A percentile compares a stretch with the other conserved stretches of the same genome.
Conservation (phyloP, 2,113 vertebrate species). For the Stictonetta naevosa region DNA sequence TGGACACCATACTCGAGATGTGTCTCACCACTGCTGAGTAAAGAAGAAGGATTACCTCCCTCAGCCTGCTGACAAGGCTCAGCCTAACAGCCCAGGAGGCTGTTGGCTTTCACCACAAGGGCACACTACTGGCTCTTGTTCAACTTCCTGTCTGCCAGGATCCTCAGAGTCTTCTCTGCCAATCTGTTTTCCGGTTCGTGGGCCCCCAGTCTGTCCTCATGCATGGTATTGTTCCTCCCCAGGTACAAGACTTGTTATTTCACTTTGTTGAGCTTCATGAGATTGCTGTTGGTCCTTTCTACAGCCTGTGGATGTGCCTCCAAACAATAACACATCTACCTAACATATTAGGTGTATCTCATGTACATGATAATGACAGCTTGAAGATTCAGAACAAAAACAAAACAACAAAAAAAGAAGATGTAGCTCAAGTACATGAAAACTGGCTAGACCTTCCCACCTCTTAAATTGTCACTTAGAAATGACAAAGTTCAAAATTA, state of each 20-base stretch:
- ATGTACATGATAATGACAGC: neutral
- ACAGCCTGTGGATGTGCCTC: neutral
- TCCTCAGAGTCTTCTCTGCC: neutral
- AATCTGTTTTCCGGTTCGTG: neutral
- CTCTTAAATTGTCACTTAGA: neutral
- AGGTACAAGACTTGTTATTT: neutral
- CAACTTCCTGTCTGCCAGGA: neutral
- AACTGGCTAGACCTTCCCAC: neutral
- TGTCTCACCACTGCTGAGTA: neutral
- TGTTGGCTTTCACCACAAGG: neutral
- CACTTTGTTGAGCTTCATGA: neutral
- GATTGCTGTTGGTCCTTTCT: neutral
- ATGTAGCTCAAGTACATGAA: neutral
- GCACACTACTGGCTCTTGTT: neutral
- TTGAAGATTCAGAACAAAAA: neutral
- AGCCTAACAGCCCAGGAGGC: neutral
- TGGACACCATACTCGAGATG: neutral
- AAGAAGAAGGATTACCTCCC: neutral
- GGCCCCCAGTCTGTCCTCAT: neutral
- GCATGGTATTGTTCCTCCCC: neutral
- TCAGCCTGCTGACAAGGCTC: neutral
- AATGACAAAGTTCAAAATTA: neutral
- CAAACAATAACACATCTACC: neutral
- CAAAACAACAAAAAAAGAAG: no score
- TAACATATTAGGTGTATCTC: neutral